A percentile compares a stretch with the other conserved stretches of the same genome.
Evolutionary conservation across 2,888 invertebrate genomes (phyloP).

Genomic region (Drosophila emarginata): DNA sequence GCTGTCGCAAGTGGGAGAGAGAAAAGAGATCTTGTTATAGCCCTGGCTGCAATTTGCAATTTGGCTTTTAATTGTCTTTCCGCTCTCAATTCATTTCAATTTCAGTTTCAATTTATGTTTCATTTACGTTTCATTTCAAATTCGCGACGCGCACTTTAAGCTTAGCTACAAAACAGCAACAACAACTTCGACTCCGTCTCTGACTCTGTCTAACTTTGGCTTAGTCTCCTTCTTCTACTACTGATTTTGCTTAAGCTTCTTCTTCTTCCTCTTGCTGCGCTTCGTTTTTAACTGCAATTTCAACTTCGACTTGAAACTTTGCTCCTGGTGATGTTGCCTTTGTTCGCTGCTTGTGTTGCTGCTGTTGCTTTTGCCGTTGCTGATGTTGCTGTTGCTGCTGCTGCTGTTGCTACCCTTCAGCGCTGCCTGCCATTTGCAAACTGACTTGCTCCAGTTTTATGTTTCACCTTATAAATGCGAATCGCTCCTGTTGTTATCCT

Average conservation of each 20-base stretch:
- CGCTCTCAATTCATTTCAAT: slow-evolving; percentile 34
- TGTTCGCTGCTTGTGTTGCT: slow-evolving; percentile 23
- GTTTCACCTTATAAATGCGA: slow-evolving; percentile 66
- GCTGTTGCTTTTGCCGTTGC: slow-evolving; percentile 21
- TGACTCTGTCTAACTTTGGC: neutral
- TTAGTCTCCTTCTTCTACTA: slow-evolving; percentile 13
- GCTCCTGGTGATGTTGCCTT: slow-evolving; percentile 25
- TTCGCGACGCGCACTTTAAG: slow-evolving; percentile 43
- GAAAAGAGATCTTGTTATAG: neutral
- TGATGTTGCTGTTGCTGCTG: slow-evolving; percentile 34
- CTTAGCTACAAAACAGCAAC: slow-evolving; percentile 4
- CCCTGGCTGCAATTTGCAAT: slow-evolving; percentile 39
- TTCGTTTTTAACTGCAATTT: slow-evolving; percentile 13
- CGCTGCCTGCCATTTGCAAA: slow-evolving; percentile 80
- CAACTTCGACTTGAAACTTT: slow-evolving; percentile 17
- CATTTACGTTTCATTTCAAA: slow-evolving; percentile 35
- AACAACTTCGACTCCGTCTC: slow-evolving; percentile 2
- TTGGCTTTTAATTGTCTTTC: slow-evolving; percentile 55
- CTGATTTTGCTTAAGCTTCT: neutral
- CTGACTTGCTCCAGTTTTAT: slow-evolving; percentile 76
- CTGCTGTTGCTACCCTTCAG: slow-evolving; percentile 64
- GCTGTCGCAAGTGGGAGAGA: neutral
- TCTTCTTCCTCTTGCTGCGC: slow-evolving; percentile 13
- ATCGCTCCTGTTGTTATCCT: slow-evolving; percentile 58
- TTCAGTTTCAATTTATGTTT: slow-evolving; percentile 29